Percentiles rank a stretch among this genome's conserved stretches.
Evolutionary conservation across 2,113 vertebrate genomes (phyloP).

Genomic region (Datnioides undecimradiatus): DNA sequence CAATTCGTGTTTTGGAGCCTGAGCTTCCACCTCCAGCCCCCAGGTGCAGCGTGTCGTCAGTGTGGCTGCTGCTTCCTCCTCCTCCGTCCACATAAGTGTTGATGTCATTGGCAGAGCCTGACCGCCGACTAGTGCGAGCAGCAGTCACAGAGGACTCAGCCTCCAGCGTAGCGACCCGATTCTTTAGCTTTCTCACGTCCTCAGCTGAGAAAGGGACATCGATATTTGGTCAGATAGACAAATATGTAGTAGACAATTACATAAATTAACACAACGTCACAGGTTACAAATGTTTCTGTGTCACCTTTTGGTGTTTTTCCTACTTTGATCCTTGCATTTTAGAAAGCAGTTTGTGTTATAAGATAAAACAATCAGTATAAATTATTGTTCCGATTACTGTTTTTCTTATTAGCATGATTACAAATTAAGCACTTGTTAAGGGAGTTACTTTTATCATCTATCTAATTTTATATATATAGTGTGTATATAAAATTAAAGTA

Average conservation of each 20-base stretch:
- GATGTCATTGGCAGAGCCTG: slow-evolving; percentile 36
- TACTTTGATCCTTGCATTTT: too few species aligned
- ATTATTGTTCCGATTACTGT: too few species aligned
- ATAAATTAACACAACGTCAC: background rate
- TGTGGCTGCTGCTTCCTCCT: slow-evolving; percentile 7
- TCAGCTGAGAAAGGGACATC: slow-evolving; percentile 83
- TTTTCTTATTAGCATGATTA: too few species aligned
- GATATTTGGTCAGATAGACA: background rate
- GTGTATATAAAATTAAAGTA: too few species aligned
- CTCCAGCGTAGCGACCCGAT: slow-evolving; percentile 87
- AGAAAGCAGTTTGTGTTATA: too few species aligned
- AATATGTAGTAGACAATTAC: background rate
- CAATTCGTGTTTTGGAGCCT: slow-evolving; percentile 17
- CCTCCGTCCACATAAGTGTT: slow-evolving; percentile 21
- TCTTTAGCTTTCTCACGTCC: slow-evolving; percentile 91
- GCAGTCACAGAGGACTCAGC: slow-evolving; percentile 11
- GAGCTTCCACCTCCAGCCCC: slow-evolving; percentile 18
- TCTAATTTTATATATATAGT: too few species aligned
- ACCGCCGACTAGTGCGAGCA: slow-evolving; percentile 41
- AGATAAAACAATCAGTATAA: too few species aligned
- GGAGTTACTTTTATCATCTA: too few species aligned
- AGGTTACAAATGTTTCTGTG: background rate
- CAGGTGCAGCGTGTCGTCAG: slow-evolving; percentile 46
- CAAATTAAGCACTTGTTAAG: too few species aligned
- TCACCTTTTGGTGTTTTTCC: too few species aligned